phyloP scores from a whole-genome alignment of 2,888 invertebrate genomes.

The Beris chalybata region DNA sequence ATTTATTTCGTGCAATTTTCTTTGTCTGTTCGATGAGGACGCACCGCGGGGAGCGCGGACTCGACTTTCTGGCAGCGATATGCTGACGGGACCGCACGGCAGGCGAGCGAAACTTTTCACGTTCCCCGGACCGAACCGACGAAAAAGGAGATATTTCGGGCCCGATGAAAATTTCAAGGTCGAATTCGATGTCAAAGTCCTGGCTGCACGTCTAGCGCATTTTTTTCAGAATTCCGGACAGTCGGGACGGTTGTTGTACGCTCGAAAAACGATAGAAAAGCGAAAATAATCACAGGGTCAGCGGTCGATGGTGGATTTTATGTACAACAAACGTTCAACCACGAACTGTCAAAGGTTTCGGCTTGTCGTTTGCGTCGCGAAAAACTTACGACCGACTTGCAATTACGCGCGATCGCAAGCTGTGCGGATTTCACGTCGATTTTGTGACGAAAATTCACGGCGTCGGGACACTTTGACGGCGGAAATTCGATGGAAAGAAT shows the following conservation, averaged over 20 bases:
- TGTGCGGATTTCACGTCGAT: background rate
- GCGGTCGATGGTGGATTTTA: background rate
- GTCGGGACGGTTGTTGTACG: too few species aligned
- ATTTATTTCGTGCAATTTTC: background rate
- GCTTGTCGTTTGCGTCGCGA: background rate
- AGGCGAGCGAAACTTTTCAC: too few species aligned
- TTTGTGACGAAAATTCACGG: background rate
- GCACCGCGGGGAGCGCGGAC: too few species aligned
- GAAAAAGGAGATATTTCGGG: conserved; percentile 14
- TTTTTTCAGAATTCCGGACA: too few species aligned
- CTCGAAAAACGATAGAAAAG: too few species aligned
- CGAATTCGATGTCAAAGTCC: conserved; percentile 13
- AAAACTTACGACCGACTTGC: background rate
- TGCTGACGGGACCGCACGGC: too few species aligned
- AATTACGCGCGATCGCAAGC: background rate
- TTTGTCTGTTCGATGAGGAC: too few species aligned
- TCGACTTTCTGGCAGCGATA: background rate
- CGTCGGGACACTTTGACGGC: too few species aligned
- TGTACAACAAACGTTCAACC: conserved; percentile 16
- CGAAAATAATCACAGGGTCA: background rate
- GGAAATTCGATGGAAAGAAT: background rate
- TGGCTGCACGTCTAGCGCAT: background rate
- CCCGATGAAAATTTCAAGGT: conserved; percentile 27
- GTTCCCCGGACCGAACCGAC: too few species aligned
- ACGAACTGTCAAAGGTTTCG: conserved; percentile 14